These are phyloP conservation scores for Sebastiscus albofasciatus DNA, from an alignment of 2,797 vertebrate species.

Conservation along the genomic window DNA sequence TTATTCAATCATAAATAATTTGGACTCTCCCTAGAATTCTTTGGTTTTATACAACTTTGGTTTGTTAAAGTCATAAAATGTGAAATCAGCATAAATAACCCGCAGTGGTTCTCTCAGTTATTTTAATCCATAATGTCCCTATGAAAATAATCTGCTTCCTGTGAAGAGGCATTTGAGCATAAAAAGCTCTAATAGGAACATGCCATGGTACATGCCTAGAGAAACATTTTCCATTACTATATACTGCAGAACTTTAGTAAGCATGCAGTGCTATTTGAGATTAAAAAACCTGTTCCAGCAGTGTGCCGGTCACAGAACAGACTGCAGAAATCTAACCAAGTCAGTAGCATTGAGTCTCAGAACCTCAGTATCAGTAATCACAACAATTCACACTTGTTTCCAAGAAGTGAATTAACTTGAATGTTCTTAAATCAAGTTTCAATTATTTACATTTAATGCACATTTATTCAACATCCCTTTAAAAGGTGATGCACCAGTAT, in stretches of 20 bases:
- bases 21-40: neutral
- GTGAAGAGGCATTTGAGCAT: neutral
- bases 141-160: slow-evolving; percentile 9
- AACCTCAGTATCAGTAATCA: neutral
- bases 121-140: neutral
- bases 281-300: neutral
- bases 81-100: slow-evolving; percentile 13
- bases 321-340: neutral
- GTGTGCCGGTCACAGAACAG: neutral
- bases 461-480: neutral
- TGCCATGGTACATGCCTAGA: neutral
- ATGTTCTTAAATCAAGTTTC: neutral
- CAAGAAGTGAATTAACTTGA: neutral
- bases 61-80: neutral
- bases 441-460: neutral
- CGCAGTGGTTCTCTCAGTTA: neutral
- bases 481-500: neutral
- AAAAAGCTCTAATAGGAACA: neutral
- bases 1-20: neutral
- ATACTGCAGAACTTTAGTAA: neutral
- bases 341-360: neutral
- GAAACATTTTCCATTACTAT: slow-evolving; percentile 1
- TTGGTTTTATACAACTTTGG: neutral
- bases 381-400: neutral
- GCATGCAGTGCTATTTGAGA: neutral